These are phyloP conservation scores for Danio aesculapii DNA, from an alignment of 2,797 vertebrate genomes.

Conservation along the genomic window DNA sequence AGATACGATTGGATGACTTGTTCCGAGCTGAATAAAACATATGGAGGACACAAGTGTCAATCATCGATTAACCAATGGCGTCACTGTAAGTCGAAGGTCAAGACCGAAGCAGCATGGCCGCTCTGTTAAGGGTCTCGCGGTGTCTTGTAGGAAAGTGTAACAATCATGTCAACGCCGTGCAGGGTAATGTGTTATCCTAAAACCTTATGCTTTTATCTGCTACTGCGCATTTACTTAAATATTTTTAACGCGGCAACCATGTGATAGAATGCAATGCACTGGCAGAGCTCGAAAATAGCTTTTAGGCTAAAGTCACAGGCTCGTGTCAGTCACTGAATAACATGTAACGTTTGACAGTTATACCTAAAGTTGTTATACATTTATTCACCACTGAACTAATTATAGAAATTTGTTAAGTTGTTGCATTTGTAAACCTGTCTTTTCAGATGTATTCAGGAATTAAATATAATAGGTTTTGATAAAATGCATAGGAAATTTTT, in stretches of 20 bases:
- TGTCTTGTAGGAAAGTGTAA: slow-evolving; percentile 72
- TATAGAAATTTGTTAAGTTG: not conserved
- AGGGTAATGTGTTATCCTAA: slow-evolving; percentile 71
- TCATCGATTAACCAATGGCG: slow-evolving; percentile 40
- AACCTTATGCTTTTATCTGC: not conserved
- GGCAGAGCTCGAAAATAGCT: slow-evolving; percentile 28
- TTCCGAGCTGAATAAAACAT: slow-evolving; percentile 25
- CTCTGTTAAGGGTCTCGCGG: slow-evolving; percentile 76
- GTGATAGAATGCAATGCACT: not conserved
- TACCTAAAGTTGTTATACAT: not conserved
- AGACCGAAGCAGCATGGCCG: slow-evolving; percentile 83
- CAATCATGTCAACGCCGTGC: slow-evolving; percentile 74
- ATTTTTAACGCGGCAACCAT: not conserved
- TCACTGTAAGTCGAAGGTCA: slow-evolving; percentile 69
- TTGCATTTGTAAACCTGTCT: not conserved
- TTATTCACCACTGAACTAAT: not conserved
- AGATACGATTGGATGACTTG: slow-evolving; percentile 60
- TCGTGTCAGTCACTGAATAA: slow-evolving; percentile 24
- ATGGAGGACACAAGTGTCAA: slow-evolving; percentile 64
- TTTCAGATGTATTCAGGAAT: not conserved
- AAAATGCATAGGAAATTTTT: not conserved
- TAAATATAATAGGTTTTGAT: not conserved
- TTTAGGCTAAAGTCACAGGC: slow-evolving; percentile 48
- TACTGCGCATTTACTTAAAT: not conserved
- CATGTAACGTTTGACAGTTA: not conserved